Evolutionary conservation across 2,797 vertebrate species (phyloP).

Genomic region (Malacoraja senta): DNA sequence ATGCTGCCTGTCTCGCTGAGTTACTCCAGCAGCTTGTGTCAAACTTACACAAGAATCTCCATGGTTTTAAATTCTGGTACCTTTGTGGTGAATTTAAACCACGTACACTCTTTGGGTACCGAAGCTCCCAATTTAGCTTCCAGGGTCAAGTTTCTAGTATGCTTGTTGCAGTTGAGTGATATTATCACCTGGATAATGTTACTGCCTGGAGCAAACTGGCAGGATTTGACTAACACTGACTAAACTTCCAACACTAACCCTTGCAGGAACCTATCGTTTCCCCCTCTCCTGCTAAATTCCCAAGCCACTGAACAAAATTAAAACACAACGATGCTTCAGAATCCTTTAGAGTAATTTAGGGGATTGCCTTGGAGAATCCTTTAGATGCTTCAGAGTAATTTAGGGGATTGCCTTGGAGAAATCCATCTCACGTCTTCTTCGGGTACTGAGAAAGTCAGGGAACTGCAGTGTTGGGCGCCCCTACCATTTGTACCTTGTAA

Average conservation of each 20-base stretch:
- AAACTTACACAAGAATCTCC: neutral
- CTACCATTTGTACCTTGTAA: neutral
- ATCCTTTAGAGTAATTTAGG: too few species aligned
- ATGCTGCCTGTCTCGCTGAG: too few species aligned
- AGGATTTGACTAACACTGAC: neutral
- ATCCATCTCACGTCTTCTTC: neutral
- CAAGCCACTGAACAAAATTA: neutral
- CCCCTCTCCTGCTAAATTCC: neutral
- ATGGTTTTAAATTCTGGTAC: neutral
- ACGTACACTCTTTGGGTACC: neutral
- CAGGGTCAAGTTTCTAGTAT: too few species aligned
- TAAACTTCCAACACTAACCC: neutral
- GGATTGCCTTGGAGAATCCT: too few species aligned
- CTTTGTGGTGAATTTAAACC: neutral
- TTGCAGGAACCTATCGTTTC: neutral
- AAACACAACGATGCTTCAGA: neutral
- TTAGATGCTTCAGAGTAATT: too few species aligned
- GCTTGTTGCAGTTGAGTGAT: neutral
- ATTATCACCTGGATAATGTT: neutral
- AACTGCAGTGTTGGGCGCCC: neutral
- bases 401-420: too few species aligned
- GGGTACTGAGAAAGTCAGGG: neutral
- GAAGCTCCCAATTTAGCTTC: too few species aligned
- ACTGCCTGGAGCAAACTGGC: neutral
- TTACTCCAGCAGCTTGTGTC: too few species aligned